Conservation (phyloP, 2,797 vertebrate genomes). For the Prunella strophiata region DNA sequence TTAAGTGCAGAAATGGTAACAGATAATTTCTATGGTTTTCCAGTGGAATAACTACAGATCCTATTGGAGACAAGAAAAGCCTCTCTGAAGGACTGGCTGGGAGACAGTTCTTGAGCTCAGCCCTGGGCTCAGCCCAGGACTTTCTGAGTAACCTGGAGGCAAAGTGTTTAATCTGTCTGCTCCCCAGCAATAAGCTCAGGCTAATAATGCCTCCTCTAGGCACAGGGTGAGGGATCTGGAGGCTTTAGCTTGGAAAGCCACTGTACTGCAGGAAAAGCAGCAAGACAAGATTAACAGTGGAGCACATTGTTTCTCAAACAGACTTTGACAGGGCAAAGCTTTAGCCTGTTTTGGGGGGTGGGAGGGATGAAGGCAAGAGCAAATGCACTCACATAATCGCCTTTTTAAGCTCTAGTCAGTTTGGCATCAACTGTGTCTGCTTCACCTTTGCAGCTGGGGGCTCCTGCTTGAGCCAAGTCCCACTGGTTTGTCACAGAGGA, state of each 20-base stretch:
- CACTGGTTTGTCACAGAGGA: neutral
- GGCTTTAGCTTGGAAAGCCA: neutral
- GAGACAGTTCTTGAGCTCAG: neutral
- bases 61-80: neutral
- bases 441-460: conserved; percentile 17
- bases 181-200: neutral
- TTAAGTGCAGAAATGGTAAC: neutral
- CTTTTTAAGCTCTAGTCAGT: neutral
- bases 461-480: neutral
- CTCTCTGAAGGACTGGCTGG: neutral
- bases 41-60: neutral
- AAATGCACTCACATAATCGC: neutral
- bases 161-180: neutral
- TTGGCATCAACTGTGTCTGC: neutral
- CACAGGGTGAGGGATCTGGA: neutral
- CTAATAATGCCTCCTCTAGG: neutral
- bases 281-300: neutral
- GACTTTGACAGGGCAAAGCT: neutral
- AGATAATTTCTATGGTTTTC: neutral
- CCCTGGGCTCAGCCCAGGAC: neutral
- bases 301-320: neutral
- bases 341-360: neutral
- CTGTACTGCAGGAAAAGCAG: neutral
- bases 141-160: neutral
- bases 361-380: neutral